Evolutionary conservation across 2,888 invertebrate species (phyloP), one percentile per base, ranked within the genome.

Genomic region (Steinernema scapterisci): DNA sequence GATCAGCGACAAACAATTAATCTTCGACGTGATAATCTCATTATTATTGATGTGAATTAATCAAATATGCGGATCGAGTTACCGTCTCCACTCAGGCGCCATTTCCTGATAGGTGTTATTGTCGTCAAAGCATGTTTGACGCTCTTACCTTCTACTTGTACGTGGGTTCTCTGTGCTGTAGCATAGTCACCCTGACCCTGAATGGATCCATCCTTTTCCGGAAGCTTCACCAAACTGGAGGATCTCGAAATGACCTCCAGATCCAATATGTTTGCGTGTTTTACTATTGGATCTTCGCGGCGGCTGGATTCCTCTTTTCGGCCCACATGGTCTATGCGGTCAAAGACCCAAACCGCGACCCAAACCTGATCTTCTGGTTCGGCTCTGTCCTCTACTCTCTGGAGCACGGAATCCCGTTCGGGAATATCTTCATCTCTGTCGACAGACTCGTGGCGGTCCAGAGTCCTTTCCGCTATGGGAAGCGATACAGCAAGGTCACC

Each of bases 261-360:
- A 63, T 63, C 1, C 63, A 63, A 31, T 63, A 63, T 16, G 23
- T 27, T 16, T 63, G 63, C 31, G 19, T 63, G 31, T 31, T 63
- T 31, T 63, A 27, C 31, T 63, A 63, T 27, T 63, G 31, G 63
- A 16, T 63, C 38, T 63, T 63, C 16, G 63, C 63, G 16, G 16
- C 27, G 1, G 1, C 27, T 38, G 27, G 16, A 1, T 31, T 63
- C 6, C 3, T 27, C 27, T 38, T 31, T 13, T 27, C 63, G 6
- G 31, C 16, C 5, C 27, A 63, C 19, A 16, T 11, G 31, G 27
- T 16, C n/a, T 63, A 63, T 63, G 63, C 27, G 1, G 16, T 31
- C 27, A 11, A 23, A 63, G 63, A 63, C 31, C 31, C 63, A 1
- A 16, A 63, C 16, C 27, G 63, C 9, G 31, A 63, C 31, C 63